Base-by-base conservation (phyloP, 2,797 vertebrate genomes). In the Dendrocincla fuliginosa region DNA sequence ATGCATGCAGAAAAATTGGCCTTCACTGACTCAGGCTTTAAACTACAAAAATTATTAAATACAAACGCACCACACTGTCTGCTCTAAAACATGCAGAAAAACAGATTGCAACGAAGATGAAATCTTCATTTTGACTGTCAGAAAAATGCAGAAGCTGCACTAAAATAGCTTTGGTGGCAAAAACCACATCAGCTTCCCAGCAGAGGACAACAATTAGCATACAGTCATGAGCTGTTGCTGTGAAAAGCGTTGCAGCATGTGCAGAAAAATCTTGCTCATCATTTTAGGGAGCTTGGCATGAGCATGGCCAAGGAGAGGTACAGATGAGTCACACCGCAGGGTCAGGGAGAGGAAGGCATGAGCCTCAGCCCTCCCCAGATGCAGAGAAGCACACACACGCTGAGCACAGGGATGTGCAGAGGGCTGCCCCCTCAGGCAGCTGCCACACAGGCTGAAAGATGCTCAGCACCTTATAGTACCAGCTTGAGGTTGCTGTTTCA, bases 91-190 rank as follows among this genome's bases (percentile, higher is more conserved):
- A 94, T 79, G 88, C 89, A 90, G 77, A 78, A 93, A 90, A 93
- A 5, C 77, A 95, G 89, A 94, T 25, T 89, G 94, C 60, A 74
- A 61, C 22, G 23, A 94, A 78, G 86, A 97, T 65, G 28, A 94
- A 91, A 94, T 90, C 93, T 97, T 95, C 93, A 93, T 84, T 92
- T 35, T 59, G 79, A 84, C 63, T 85, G 84, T 95, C 96, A 95
- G 96, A 97, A 93, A 92, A 93, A 67, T 68, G 92, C 92, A 94
- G 87, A 71, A 71, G 86, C 49, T 74, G 76, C 63, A 96, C 57
- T 96, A 92, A 97, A 97, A 95, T 52, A 93, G 91, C 59, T 97
- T 94, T 74, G 80, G 86, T 92, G 93, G 87, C 79, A 97, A 97
- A 97, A 96, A 85, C 84, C 88, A 80, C 35, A 88, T 19, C 67